Evolutionary conservation across 2,113 vertebrate species (phyloP), one percentile per base, ranked within the genome.

Genomic region (Cyprinus carpio): DNA sequence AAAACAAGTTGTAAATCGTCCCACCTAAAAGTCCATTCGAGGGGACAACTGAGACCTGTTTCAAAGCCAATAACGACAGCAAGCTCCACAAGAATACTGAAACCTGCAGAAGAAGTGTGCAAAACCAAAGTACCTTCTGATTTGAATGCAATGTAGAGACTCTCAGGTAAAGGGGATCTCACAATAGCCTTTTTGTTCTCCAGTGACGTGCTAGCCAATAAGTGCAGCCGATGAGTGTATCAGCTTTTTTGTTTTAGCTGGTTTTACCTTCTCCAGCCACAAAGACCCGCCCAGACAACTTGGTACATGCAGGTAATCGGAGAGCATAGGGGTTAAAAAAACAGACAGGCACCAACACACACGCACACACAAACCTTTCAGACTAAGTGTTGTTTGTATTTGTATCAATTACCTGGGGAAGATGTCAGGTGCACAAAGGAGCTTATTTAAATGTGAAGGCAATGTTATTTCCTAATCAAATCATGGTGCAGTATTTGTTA

Each of bases 381-480:
- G 82, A 87, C 79, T 37, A 83, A 67, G 31, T 58, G 86, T 79
- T 75, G 87, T 72, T 56, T 27, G 13, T 74, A 86, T 23, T 31
- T 85, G 76, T 20, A 60, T 79, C 85, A 84, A 71, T 71, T 85
- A 88, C 74, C 69, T 65, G 84, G 54, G 65, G 58, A 75, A 60
- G 8, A 49, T 46, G n/a, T 18, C 9, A 29, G 69, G 83, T 76
- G 77, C 72, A 25, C 86, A 84, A 86, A 76, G 81, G 65, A 62
- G 82, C 1, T 27, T 81, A 92, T 94, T 94, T 93, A 87, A 91
- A 93, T 91, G 25, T 87, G 83, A 91, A 89, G 87, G 86, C 75
- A 77, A 78, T 93, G 90, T 71, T 49, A 93, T 94, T 92, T 93
- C 77, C 87, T 84, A 92, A 81, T 56, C 93, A 94, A 94, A 94